Base-by-base conservation (phyloP, 1,140 invertebrate genomes). In the Cydia fagiglandana region DNA sequence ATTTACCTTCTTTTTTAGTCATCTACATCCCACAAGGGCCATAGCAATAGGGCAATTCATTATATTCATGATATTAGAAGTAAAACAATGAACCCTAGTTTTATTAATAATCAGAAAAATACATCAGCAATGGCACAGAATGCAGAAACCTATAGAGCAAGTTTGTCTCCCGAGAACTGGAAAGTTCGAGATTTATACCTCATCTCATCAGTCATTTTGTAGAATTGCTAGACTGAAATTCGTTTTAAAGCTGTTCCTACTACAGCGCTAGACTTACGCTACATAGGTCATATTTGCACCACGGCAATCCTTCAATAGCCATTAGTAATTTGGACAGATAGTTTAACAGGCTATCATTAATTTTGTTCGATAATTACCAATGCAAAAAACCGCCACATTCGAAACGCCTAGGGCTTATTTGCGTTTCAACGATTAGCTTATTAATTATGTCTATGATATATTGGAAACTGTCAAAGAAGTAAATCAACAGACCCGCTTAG, bases 341-440 rank as follows among this genome's bases (percentile, higher is more conserved):
- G 34, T 38, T 70, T 45, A n/a, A 41, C 66, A 17, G 66, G 17
- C 66, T 17, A 41, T 7, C 66, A 70, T 70, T 70, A 38, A 70
- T 70, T 41, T 17, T 70, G 34, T 70, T 70, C 66, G 30, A 38
- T 70, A 70, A 70, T 70, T 70, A 70, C 9, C 6, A 70, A 34
- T 38, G 28, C 34, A 41, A 34, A 45, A 70, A 70, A 38, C 10
- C 20, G 7, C 17, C 30, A 70, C 66, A 70, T 38, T 38, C 66
- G 66, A 38, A 70, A 38, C 66, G 66, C 66, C 66, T 45, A 70
- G 66, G 66, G 66, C 66, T 38, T 70, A 41, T 70, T 70, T 70
- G 66, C 66, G 66, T 70, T 38, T 70, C 66, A 3, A 70, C n/a
- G 66, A 70, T 70, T 70, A 38, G 30, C n/a, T 70, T 61, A 61